These are phyloP conservation scores for Hyla sarda DNA, from an alignment of 2,113 vertebrate species.

Conservation along the genomic window DNA sequence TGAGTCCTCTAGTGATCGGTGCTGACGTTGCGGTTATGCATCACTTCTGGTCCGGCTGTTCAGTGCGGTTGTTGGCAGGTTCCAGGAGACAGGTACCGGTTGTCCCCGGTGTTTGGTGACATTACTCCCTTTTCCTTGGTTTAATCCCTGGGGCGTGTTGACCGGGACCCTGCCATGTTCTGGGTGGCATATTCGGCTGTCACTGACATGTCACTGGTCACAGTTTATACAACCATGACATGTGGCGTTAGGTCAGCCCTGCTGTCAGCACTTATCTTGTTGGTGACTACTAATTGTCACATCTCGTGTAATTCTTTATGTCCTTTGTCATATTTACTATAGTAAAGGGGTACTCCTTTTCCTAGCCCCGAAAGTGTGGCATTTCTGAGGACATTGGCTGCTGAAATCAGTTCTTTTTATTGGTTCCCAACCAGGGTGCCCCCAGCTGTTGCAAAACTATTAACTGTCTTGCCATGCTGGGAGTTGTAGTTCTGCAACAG, in stretches of 20 bases:
- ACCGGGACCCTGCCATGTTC: neutral
- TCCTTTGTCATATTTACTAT: too few species aligned
- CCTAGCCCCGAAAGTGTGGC: too few species aligned
- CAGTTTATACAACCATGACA: neutral
- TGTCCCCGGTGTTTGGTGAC: conserved; percentile 1
- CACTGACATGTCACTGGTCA: neutral
- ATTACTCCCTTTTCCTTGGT: neutral
- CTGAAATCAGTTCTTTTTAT: too few species aligned
- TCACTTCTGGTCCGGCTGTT: neutral
- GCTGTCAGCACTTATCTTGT: neutral
- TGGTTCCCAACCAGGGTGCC: too few species aligned
- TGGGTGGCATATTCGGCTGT: neutral
- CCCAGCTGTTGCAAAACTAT: too few species aligned
- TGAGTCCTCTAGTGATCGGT: neutral
- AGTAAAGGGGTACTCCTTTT: too few species aligned
- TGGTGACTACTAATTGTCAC: too few species aligned
- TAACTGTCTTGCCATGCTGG: too few species aligned
- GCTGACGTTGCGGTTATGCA: neutral
- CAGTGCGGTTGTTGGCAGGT: conserved; percentile 46
- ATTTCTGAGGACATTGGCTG: too few species aligned
- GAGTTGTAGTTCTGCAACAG: too few species aligned
- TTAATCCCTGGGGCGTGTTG: neutral
- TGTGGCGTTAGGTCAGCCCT: neutral
- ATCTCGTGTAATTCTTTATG: too few species aligned
- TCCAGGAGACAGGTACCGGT: conserved; percentile 60